A percentile compares a stretch with the other conserved stretches of the same genome.
phyloP scores from a whole-genome alignment of 1,140 invertebrate species.

The Pinna nobilis region DNA sequence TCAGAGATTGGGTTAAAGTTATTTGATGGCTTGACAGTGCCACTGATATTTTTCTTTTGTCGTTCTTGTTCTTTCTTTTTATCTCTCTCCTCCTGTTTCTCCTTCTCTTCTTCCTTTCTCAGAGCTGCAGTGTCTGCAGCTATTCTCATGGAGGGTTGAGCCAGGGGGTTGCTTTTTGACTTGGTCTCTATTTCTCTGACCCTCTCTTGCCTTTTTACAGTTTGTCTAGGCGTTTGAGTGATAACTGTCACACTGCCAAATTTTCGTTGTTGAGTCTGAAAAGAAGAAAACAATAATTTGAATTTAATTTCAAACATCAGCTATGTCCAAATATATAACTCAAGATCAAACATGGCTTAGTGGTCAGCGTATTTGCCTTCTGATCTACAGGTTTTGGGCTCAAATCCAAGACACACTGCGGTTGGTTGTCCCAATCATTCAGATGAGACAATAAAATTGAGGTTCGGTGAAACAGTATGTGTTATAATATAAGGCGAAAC shows the following conservation, averaged over 20 bases:
- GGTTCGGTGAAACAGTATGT: too few species aligned
- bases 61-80: conserved; percentile 58
- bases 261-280: background rate
- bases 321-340: too few species aligned
- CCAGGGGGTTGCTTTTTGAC: conserved; percentile 35
- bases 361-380: too few species aligned
- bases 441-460: too few species aligned
- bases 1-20: conserved; percentile 69
- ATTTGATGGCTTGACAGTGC: conserved; percentile 52
- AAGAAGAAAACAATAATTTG: too few species aligned
- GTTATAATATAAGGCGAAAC: too few species aligned
- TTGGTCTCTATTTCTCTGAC: background rate
- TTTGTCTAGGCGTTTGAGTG: too few species aligned
- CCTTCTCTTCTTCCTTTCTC: conserved; percentile 36
- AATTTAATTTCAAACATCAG: background rate
- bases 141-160: conserved; percentile 27
- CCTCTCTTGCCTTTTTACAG: too few species aligned
- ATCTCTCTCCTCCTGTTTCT: conserved; percentile 22
- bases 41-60: conserved; percentile 65
- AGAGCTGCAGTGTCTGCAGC: conserved; percentile 30
- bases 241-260: conserved; percentile 66
- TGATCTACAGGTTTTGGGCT: too few species aligned
- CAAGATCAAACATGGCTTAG: too few species aligned
- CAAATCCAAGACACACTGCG: too few species aligned
- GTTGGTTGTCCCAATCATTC: too few species aligned